Conservation (phyloP, 2,113 vertebrate species). For the Cairina moschata region DNA sequence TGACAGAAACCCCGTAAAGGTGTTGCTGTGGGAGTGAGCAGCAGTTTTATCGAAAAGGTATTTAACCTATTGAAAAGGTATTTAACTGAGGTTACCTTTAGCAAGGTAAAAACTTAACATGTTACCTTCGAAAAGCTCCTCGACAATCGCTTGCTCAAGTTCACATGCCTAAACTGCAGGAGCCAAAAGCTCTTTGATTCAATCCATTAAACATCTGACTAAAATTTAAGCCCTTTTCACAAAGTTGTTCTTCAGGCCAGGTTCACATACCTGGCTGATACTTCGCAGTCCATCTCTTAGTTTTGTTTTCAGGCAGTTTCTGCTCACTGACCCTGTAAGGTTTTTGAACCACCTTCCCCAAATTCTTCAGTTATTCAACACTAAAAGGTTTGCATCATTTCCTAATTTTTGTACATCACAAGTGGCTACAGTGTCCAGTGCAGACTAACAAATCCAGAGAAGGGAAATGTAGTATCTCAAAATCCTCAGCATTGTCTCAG, state of each 20-base stretch:
- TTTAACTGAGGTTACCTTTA: no score
- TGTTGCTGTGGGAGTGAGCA: fast-evolving
- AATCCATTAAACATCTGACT: fast-evolving
- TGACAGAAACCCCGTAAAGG: fast-evolving
- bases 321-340: fast-evolving
- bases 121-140: neutral
- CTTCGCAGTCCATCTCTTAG: fast-evolving
- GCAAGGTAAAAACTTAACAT: neutral
- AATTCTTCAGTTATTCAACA: fast-evolving
- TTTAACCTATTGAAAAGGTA: no score
- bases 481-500: fast-evolving
- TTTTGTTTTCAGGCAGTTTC: neutral
- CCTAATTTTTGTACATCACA: neutral
- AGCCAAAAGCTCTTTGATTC: fast-evolving
- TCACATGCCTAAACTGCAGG: fast-evolving
- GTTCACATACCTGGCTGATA: fast-evolving
- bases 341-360: neutral
- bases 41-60: fast-evolving
- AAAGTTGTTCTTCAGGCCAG: neutral
- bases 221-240: neutral
- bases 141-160: fast-evolving
- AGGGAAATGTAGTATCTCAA: neutral
- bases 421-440: no score
- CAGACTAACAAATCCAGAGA: neutral
- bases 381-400: neutral